These are phyloP conservation scores for Aleadryas rufinucha DNA, from an alignment of 2,113 vertebrate species.

Conservation along the genomic window DNA sequence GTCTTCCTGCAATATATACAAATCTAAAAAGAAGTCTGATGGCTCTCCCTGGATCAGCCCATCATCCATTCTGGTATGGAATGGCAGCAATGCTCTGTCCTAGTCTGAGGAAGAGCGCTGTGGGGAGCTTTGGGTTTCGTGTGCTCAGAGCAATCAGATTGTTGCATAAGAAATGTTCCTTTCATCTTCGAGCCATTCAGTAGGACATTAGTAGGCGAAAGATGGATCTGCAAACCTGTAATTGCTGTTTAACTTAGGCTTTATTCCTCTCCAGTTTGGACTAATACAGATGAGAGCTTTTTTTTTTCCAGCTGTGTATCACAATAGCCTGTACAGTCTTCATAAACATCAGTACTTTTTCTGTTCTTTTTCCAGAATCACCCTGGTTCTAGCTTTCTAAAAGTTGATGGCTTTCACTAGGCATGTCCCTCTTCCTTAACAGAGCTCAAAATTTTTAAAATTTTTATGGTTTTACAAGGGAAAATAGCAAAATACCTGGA, in stretches of 20 bases:
- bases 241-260: not conserved
- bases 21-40: constrained; percentile 32
- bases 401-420: not conserved
- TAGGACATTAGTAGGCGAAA: not conserved
- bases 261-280: not conserved
- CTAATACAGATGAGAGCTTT: not conserved
- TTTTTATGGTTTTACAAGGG: not conserved
- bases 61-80: not conserved
- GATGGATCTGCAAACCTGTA: not conserved
- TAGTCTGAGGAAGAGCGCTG: not conserved
- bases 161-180: not conserved
- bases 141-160: not conserved
- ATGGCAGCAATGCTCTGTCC: not conserved
- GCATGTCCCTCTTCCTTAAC: not conserved
- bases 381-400: not conserved
- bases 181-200: not conserved
- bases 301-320: not conserved
- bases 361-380: not conserved
- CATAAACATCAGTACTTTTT: not conserved
- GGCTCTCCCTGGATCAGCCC: not conserved
- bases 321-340: not conserved
- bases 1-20: not conserved
- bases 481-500: not conserved
- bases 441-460: not conserved
- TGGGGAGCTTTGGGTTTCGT: not conserved